Evolutionary conservation across 2,113 vertebrate genomes (phyloP), one percentile per base, ranked within the genome.

Genomic region (Morone chrysops): DNA sequence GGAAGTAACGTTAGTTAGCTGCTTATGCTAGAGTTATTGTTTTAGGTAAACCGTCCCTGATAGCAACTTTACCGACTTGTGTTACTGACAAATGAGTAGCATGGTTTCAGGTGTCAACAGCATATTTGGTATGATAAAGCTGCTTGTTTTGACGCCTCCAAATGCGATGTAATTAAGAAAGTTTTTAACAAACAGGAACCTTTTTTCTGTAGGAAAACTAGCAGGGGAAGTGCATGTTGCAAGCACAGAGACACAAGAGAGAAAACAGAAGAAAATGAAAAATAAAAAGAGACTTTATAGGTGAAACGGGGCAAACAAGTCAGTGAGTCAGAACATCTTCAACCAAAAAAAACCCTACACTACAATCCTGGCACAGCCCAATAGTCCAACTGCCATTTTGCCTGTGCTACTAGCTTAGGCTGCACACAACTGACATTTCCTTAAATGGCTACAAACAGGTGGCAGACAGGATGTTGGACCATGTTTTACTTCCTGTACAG

Each of bases 401-500:
- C 38, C 51, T 69, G 48, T 59, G 54, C 40, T 73, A 38, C 47
- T 82, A 60, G 68, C 70, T 67, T 41, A 8, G 57, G 71, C 36
- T 47, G 13, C 66, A 62, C 57, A 80, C 62, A 56, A 80, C 63
- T 85, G 86, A 82, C 83, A 79, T 80, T 63, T 72, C 63, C 59
- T 62, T 81, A 80, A 86, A 91, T 78, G 68, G 80, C 84, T 65
- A 81, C 74, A 86, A 83, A 83, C 67, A 40, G 57, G 22, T 75
- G 65, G 77, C 3, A 4, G 71, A 80, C 75, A 84, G 65, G 61
- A 75, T 67, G 70, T 13, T 81, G 57, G 50, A 67, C 43, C 25
- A 7, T 16, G 40, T 41, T 72, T 45, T 51, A 66, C 57, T 75
- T 80, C 74, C 81, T 61, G 41, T 75, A 13, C 48, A 14, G 36